Conservation (phyloP, 2,888 invertebrate genomes). For the Boloria selene region DNA sequence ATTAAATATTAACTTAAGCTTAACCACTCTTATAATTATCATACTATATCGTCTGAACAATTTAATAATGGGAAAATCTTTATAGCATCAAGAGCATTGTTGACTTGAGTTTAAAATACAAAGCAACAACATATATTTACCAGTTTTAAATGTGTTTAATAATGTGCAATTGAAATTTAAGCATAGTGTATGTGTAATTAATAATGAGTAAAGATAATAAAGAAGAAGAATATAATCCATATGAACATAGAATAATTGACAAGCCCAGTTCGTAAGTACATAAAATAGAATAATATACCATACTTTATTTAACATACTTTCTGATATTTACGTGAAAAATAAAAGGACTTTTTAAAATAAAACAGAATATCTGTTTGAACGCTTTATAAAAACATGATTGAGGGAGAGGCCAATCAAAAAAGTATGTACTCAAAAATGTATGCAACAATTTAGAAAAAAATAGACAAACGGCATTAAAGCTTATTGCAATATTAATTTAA, state of each 20-base stretch:
- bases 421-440: no score
- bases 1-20: slow-evolving; percentile 45
- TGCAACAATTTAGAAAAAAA: no score
- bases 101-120: not conserved
- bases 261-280: slow-evolving; percentile 76
- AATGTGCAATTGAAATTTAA: slow-evolving; percentile 11
- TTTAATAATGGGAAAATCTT: slow-evolving; percentile 25
- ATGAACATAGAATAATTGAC: slow-evolving; percentile 69
- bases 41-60: slow-evolving; percentile 39
- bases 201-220: slow-evolving; percentile 37
- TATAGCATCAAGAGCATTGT: slow-evolving; percentile 1
- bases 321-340: no score
- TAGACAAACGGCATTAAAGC: no score
- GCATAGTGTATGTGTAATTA: not conserved
- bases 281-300: slow-evolving; percentile 1
- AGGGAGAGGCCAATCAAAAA: no score
- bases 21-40: slow-evolving; percentile 46
- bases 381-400: not conserved
- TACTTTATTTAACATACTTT: no score
- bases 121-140: not conserved
- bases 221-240: slow-evolving; percentile 65
- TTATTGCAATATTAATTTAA: no score
- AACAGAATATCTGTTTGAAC: not conserved
- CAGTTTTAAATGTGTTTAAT: slow-evolving; percentile 16
- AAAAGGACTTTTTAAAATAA: slow-evolving; percentile 14